Evolutionary conservation across 2,888 invertebrate species (phyloP).

Genomic region (Allacma fusca): DNA sequence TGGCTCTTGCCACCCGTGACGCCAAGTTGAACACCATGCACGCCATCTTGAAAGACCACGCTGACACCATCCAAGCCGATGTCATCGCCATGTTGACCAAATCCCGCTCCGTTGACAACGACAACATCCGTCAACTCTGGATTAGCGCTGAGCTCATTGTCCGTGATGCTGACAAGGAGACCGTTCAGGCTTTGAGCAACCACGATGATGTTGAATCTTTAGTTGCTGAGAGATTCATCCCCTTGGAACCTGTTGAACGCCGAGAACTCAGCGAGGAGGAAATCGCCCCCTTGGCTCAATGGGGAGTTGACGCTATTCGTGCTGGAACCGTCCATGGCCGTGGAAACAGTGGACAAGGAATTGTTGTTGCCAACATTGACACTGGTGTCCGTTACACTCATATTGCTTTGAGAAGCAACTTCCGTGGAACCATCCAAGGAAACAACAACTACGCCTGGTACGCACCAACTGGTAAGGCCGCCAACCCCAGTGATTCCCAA

Average conservation of each 20-base stretch:
- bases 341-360: slow-evolving; percentile 13
- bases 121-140: slow-evolving; percentile 19
- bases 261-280: not conserved
- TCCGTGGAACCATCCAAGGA: too few species aligned
- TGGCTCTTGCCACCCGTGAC: not conserved
- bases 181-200: not conserved
- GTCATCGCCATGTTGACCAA: not conserved
- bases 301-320: slow-evolving; percentile 16
- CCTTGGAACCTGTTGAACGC: not conserved
- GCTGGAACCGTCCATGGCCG: not conserved
- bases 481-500: too few species aligned
- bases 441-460: too few species aligned
- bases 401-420: too few species aligned
- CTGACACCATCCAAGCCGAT: slow-evolving; percentile 17
- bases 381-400: too few species aligned
- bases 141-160: slow-evolving; percentile 27
- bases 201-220: not conserved
- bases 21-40: slow-evolving; percentile 1
- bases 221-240: not conserved
- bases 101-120: not conserved
- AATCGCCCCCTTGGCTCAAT: slow-evolving; percentile 4
- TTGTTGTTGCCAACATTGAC: slow-evolving; percentile 25
- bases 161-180: slow-evolving; percentile 1
- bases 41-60: slow-evolving; percentile 21
- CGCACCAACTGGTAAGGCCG: too few species aligned